These are phyloP conservation scores for Nycticorax nycticorax DNA, from an alignment of 2,113 vertebrate genomes.

Conservation along the genomic window DNA sequence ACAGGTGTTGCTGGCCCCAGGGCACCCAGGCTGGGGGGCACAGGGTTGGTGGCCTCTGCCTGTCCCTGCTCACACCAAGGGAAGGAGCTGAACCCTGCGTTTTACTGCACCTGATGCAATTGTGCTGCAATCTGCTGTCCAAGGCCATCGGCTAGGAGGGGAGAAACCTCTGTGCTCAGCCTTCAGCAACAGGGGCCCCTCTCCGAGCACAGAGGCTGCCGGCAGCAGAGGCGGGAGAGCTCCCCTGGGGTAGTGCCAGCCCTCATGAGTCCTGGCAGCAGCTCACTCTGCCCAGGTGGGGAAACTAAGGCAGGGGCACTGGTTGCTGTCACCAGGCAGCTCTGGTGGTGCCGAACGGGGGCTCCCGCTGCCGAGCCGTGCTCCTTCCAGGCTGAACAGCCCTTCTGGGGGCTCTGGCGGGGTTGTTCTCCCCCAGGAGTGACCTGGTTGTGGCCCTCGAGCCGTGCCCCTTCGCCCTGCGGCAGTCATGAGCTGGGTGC, in stretches of 20 bases:
- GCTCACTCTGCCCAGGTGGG: neutral
- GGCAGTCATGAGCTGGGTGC: neutral
- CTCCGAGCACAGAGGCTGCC: rapidly evolving
- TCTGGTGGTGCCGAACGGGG: rapidly evolving
- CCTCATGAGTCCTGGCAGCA: neutral
- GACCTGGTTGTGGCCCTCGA: neutral
- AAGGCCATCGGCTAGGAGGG: rapidly evolving
- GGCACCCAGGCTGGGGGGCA: neutral
- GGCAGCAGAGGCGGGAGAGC: neutral
- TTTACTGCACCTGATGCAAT: neutral
- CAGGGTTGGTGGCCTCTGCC: neutral
- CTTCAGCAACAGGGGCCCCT: rapidly evolving
- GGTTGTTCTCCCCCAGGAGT: neutral
- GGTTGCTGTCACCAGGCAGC: neutral
- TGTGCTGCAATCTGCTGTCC: rapidly evolving
- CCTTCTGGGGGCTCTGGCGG: neutral
- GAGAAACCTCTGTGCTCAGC: rapidly evolving
- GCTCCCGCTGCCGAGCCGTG: rapidly evolving
- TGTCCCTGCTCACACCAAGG: rapidly evolving
- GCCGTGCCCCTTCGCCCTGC: rapidly evolving
- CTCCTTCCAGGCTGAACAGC: neutral
- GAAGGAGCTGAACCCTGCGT: neutral
- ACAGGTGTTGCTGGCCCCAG: rapidly evolving
- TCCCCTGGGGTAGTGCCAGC: neutral
- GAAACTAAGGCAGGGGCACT: neutral